Percentiles rank a stretch among this genome's conserved stretches.
These are phyloP conservation scores for Rhingia rostrata DNA, from an alignment of 2,888 invertebrate species.

Conservation along the genomic window DNA sequence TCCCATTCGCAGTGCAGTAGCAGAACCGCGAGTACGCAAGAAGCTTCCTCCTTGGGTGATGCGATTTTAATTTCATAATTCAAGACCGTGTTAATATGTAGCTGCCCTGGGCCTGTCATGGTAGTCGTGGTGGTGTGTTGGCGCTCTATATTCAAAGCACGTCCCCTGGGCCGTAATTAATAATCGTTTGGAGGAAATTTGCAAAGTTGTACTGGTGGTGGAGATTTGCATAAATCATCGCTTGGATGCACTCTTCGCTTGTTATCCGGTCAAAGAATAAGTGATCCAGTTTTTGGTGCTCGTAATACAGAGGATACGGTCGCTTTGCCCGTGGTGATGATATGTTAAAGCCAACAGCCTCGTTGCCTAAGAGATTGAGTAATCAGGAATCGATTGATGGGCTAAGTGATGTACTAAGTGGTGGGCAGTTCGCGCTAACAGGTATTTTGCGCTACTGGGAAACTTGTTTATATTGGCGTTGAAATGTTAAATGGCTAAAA, in stretches of 20 bases:
- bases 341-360: constrained; percentile 6
- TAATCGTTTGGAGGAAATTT: constrained; percentile 73
- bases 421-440: constrained; percentile 40
- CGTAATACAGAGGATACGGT: not conserved
- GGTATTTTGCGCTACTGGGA: constrained; percentile 27
- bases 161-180: constrained; percentile 67
- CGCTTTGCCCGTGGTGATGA: constrained; percentile 15
- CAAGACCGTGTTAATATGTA: constrained; percentile 74
- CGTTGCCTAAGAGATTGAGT: constrained; percentile 42
- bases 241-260: constrained; percentile 19
- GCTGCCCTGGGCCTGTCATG: constrained; percentile 53
- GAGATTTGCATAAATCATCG: constrained; percentile 71
- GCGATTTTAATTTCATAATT: constrained; percentile 74
- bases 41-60: constrained; percentile 66
- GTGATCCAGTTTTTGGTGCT: constrained; percentile 41
- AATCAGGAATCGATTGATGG: constrained; percentile 64
- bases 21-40: constrained; percentile 48
- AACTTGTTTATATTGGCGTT: constrained; percentile 18
- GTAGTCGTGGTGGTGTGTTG: constrained; percentile 37
- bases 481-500: constrained; percentile 35
- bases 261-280: constrained; percentile 21
- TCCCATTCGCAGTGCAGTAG: constrained; percentile 28
- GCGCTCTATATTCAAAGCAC: constrained; percentile 70
- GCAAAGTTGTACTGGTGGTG: constrained; percentile 60
- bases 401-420: constrained; percentile 56